Conservation (phyloP, 2,797 vertebrate genomes). For the Adelosebastes latens region DNA sequence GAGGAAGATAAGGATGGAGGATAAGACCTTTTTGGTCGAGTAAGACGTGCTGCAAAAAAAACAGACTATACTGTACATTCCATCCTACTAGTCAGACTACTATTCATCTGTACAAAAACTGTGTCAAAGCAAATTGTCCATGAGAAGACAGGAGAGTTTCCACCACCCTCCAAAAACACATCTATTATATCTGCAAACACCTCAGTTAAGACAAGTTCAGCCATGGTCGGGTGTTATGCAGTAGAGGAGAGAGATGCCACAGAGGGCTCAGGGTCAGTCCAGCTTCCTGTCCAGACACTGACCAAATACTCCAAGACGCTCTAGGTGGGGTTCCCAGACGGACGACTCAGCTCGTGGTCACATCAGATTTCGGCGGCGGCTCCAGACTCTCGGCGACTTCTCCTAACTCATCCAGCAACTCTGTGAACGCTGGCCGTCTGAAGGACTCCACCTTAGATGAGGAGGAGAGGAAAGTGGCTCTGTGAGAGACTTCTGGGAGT, state of each 20-base stretch:
- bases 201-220: neutral
- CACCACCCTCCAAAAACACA: neutral
- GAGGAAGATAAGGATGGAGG: neutral
- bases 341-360: conserved; percentile 70
- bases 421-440: conserved; percentile 87
- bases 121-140: conserved; percentile 25
- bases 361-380: conserved; percentile 57
- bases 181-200: neutral
- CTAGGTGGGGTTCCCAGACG: neutral
- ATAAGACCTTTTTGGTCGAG: conserved; percentile 15
- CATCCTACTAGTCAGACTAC: neutral
- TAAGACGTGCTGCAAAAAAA: neutral
- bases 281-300: conserved; percentile 30
- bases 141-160: conserved; percentile 1
- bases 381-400: conserved; percentile 85
- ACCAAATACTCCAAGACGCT: neutral
- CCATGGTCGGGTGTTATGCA: neutral
- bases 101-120: conserved; percentile 25
- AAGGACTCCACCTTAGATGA: conserved; percentile 85
- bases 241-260: conserved; percentile 1
- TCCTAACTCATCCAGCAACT: conserved; percentile 87
- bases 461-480: neutral
- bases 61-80: neutral
- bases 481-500: neutral
- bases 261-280: conserved; percentile 11